Base-by-base conservation (phyloP, 2,888 invertebrate genomes). In the Agrotis exclamationis region DNA sequence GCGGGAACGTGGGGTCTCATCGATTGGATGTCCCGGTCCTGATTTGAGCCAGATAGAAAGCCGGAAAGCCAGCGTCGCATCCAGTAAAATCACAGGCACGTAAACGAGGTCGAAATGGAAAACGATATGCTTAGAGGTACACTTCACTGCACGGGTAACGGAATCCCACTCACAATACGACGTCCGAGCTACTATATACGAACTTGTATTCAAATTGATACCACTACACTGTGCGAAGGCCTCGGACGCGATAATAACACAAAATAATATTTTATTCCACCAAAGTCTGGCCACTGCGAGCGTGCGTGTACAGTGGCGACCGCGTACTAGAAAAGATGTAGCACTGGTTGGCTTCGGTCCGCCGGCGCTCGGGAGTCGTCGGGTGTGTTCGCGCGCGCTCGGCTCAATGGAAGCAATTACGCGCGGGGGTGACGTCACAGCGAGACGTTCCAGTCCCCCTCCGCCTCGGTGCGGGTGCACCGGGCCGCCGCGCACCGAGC, bases 321-420 rank as follows among this genome's bases (percentile, higher is more conserved):
- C 93, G 95, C 94, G 94, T 92, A 95, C 95, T 96, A 94, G 94
- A 94, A 93, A 92, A 88, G 88, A 91, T 89, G 90, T 87, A 90
- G 91, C 91, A 92, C 94, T 91, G 92, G 95, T 94, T 92, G 95
- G 95, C 94, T 93, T 89, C 93, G 94, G 91, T 87, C 88, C 84
- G 89, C 76, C 76, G 85, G 79, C 85, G 88, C 74, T 93, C 94
- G 94, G 91, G 76, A 60, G 74, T 47, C 75, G 79, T 94, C 95
- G 95, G 92, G 74, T 22, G 74, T 74, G 78, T 76, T 91, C 95
- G 95, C 81, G 85, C 81, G 76, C 84, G 86, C 87, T 93, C 95
- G 95, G 92, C 88, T 89, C 90, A 90, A 89, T 92, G 93, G 90
- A 90, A 90, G 89, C 89, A 89, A 92, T 93, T 91, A 92, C 90